phyloP scores from a whole-genome alignment of 2,888 invertebrate genomes.

The Parnassius glacialis region DNA sequence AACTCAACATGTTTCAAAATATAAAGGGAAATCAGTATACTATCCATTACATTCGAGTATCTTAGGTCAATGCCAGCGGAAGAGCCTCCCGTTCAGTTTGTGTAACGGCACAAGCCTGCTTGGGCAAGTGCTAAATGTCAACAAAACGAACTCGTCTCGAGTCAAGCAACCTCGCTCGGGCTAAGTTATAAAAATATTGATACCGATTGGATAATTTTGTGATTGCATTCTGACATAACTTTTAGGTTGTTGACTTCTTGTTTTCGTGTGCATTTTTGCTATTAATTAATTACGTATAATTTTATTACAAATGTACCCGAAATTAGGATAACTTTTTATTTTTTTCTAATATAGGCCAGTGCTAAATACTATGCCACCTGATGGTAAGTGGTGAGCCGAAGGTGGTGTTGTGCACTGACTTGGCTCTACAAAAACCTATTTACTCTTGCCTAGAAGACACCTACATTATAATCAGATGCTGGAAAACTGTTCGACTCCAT shows the following conservation, averaged over 20 bases:
- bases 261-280: neutral
- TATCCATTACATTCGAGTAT: slow-evolving; percentile 18
- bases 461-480: too few species aligned
- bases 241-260: slow-evolving; percentile 21
- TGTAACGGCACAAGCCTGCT: slow-evolving; percentile 55
- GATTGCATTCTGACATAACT: slow-evolving; percentile 29
- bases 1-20: slow-evolving; percentile 10
- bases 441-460: too few species aligned
- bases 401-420: too few species aligned
- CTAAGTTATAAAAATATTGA: slow-evolving; percentile 31
- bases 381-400: too few species aligned
- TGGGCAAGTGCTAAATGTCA: slow-evolving; percentile 58
- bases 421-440: too few species aligned
- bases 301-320: too few species aligned
- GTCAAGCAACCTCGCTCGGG: slow-evolving; percentile 17
- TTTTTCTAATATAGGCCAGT: too few species aligned
- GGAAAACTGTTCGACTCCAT: too few species aligned
- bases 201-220: slow-evolving; percentile 26
- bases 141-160: slow-evolving; percentile 40
- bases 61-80: slow-evolving; percentile 70
- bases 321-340: too few species aligned
- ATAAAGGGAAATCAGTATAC: slow-evolving; percentile 15
- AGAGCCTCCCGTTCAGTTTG: slow-evolving; percentile 46
- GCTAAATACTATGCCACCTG: too few species aligned
- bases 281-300: too few species aligned